A percentile compares a stretch with the other conserved stretches of the same genome.
Conservation (phyloP, 2,888 invertebrate species). For the Psylliodes chrysocephalus region DNA sequence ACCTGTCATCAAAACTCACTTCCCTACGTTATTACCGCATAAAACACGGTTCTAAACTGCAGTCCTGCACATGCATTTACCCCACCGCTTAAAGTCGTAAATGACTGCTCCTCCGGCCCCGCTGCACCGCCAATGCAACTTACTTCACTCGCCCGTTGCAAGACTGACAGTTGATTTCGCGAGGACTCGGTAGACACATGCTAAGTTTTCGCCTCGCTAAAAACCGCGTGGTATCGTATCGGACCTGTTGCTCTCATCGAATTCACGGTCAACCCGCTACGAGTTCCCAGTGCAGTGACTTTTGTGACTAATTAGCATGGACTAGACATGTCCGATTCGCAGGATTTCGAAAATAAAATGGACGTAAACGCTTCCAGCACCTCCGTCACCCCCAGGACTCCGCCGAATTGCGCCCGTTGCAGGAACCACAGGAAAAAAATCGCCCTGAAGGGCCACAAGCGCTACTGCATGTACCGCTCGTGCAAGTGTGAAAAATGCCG, state of each 20-base stretch:
- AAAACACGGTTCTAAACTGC: conserved; percentile 64
- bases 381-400: conserved; percentile 77
- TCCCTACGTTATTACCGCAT: conserved; percentile 63
- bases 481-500: conserved; percentile 90
- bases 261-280: conserved; percentile 14
- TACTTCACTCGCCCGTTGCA: conserved; percentile 62
- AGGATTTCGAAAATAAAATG: conserved; percentile 67
- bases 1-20: conserved; percentile 65
- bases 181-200: conserved; percentile 33
- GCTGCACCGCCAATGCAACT: conserved; percentile 60
- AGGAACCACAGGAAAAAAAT: conserved; percentile 91
- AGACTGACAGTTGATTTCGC: conserved; percentile 62
- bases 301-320: conserved; percentile 15
- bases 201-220: conserved; percentile 2
- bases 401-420: conserved; percentile 93
- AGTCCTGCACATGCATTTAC: conserved; percentile 63
- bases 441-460: conserved; percentile 90
- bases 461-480: conserved; percentile 86
- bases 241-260: conserved; percentile 39
- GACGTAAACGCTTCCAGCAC: conserved; percentile 66
- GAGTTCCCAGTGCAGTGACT: conserved; percentile 25
- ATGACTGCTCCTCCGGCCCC: conserved; percentile 60
- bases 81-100: conserved; percentile 58
- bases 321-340: conserved; percentile 62
- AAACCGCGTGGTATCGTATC: conserved; percentile 27